Percentiles rank a stretch among this genome's conserved stretches.
These are phyloP conservation scores for Plagodis pulveraria DNA, from an alignment of 2,888 invertebrate genomes.

Conservation along the genomic window DNA sequence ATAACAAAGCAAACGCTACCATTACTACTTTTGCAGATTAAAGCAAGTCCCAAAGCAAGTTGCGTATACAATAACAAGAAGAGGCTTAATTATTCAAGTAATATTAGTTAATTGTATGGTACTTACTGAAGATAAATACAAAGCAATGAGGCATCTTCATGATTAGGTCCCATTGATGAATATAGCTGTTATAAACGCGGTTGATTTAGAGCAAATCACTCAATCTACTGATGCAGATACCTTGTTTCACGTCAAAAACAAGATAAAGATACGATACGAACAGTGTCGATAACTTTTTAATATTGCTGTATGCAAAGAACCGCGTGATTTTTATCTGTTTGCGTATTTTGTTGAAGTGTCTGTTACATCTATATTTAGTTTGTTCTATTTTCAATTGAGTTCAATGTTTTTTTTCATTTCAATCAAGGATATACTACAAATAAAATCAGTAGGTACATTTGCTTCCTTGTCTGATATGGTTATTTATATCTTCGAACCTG, in stretches of 20 bases:
- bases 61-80: not conserved
- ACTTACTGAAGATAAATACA: slow-evolving; percentile 45
- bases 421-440: not conserved
- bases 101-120: not conserved
- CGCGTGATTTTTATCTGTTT: slow-evolving; percentile 45
- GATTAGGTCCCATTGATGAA: slow-evolving; percentile 41
- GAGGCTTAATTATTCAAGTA: not conserved
- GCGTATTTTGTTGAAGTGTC: slow-evolving; percentile 33
- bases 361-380: slow-evolving; percentile 22
- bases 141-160: slow-evolving; percentile 43
- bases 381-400: slow-evolving; percentile 26
- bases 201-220: slow-evolving; percentile 30
- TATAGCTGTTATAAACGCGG: slow-evolving; percentile 28
- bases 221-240: slow-evolving; percentile 37
- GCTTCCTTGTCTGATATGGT: slow-evolving; percentile 14
- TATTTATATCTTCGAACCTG: slow-evolving; percentile 4
- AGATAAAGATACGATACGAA: slow-evolving; percentile 35
- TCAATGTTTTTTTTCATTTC: slow-evolving; percentile 19
- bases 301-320: slow-evolving; percentile 36
- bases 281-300: slow-evolving; percentile 36
- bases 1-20: not conserved
- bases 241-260: slow-evolving; percentile 30
- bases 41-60: not conserved
- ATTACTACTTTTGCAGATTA: slow-evolving; percentile 1
- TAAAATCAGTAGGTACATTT: slow-evolving; percentile 5